Conservation (phyloP, 2,113 vertebrate species). For the Jacana jacana region DNA sequence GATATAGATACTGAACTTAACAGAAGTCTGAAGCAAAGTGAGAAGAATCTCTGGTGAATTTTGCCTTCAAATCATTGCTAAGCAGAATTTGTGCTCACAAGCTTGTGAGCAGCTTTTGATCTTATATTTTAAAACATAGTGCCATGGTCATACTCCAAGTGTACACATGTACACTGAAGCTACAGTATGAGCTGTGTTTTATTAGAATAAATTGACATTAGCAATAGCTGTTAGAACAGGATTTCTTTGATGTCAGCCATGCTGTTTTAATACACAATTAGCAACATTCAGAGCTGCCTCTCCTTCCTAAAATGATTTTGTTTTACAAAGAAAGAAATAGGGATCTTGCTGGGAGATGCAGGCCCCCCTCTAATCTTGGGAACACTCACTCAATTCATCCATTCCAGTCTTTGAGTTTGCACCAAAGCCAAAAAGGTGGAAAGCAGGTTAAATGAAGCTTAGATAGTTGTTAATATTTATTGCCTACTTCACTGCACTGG, state of each 20-base stretch:
- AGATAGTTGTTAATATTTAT: constrained; percentile 47
- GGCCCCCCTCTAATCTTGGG: background rate
- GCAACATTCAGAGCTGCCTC: background rate
- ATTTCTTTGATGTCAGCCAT: background rate
- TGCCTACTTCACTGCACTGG: background rate
- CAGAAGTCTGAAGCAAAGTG: background rate
- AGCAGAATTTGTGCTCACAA: background rate
- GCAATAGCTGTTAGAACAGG: background rate
- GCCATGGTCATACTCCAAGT: background rate
- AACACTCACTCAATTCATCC: background rate
- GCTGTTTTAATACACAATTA: background rate
- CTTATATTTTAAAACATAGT: background rate
- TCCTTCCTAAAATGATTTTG: background rate
- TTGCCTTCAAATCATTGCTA: background rate
- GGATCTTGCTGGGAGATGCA: background rate
- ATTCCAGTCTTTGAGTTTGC: background rate
- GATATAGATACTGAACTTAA: background rate
- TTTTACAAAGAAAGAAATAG: background rate
- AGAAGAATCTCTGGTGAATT: background rate
- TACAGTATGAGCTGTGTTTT: background rate
- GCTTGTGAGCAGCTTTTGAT: background rate
- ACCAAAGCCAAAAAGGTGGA: background rate
- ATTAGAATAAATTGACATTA: background rate
- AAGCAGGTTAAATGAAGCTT: background rate
- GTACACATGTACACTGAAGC: background rate